Conservation (phyloP, 2,888 invertebrate species). For the Unio delphinus region DNA sequence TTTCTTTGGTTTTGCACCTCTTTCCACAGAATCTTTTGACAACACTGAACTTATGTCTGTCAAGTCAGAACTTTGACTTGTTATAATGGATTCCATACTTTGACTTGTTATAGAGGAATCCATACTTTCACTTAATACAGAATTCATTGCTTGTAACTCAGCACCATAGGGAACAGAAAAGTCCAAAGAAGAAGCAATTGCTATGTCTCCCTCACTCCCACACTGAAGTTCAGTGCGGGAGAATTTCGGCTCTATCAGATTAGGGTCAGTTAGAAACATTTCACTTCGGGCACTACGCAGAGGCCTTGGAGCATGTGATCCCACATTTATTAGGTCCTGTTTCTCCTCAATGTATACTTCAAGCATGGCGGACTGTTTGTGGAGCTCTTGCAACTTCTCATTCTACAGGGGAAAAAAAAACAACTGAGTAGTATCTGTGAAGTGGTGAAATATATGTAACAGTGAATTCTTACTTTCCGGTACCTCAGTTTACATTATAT, state of each 20-base stretch:
- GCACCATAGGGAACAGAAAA: conserved; percentile 13
- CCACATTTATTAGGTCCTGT: conserved; percentile 50
- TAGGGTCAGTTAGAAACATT: conserved; percentile 28
- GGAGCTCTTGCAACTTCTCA: conserved; percentile 39
- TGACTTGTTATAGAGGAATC: conserved; percentile 5
- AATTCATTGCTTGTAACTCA: background rate
- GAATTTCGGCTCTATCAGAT: conserved; percentile 5
- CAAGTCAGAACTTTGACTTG: too few species aligned
- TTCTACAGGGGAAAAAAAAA: conserved; percentile 16
- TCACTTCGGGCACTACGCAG: conserved; percentile 54
- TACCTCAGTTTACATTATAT: too few species aligned
- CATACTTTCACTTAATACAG: conserved; percentile 4
- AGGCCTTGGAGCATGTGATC: conserved; percentile 40
- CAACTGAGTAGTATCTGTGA: background rate
- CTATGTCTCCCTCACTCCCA: conserved; percentile 30
- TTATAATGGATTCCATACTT: too few species aligned
- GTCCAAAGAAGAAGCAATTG: conserved; percentile 15
- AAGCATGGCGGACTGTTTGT: conserved; percentile 49
- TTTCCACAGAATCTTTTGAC: background rate
- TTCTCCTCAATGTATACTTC: conserved; percentile 60
- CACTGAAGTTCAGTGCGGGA: too few species aligned
- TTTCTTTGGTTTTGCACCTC: conserved; percentile 5
- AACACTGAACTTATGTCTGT: too few species aligned
- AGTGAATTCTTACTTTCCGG: too few species aligned
- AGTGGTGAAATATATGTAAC: too few species aligned